Percentiles rank a stretch among this genome's conserved stretches.
Conservation (phyloP, 2,113 vertebrate species). For the Xiphophorus couchianus region DNA sequence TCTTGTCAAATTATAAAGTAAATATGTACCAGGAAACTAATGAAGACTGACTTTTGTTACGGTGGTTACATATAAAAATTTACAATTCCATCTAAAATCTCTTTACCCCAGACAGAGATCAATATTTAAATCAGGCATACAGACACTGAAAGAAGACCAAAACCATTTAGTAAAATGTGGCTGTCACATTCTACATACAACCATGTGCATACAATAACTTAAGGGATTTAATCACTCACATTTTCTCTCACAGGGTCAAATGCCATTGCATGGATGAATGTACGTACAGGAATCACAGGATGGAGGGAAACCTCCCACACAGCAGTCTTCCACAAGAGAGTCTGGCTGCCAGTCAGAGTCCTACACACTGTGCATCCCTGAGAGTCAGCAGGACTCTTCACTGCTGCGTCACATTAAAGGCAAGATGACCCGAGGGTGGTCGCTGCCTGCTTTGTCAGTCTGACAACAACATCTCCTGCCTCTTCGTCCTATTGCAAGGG, state of each 20-base stretch:
- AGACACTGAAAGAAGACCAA: background rate
- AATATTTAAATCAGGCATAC: background rate
- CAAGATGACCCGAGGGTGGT: conserved; percentile 60
- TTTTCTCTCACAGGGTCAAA: conserved; percentile 40
- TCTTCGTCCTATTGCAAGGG: conserved; percentile 63
- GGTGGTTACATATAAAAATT: background rate
- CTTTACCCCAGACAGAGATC: background rate
- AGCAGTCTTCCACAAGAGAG: conserved; percentile 27
- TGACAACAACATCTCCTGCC: conserved; percentile 4
- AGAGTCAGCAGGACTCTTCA: conserved; percentile 66
- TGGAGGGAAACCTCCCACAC: conserved; percentile 45
- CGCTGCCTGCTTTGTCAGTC: conserved; percentile 68
- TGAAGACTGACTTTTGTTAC: background rate
- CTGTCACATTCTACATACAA: background rate
- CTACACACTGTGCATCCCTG: conserved; percentile 44
- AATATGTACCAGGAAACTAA: background rate
- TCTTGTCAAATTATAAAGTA: background rate
- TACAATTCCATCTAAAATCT: background rate
- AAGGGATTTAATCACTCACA: conserved; percentile 40
- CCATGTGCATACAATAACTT: conserved; percentile 15
- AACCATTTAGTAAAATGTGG: background rate
- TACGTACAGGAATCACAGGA: conserved; percentile 44
- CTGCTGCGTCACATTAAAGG: conserved; percentile 65
- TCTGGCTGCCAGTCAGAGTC: conserved; percentile 53
- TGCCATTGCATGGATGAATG: conserved; percentile 36